A percentile compares a stretch with the other conserved stretches of the same genome.
Evolutionary conservation across 37 sponge, comb jelly and placozoan genomes (phyloP).

Genomic region (Lycopodina hypogea): DNA sequence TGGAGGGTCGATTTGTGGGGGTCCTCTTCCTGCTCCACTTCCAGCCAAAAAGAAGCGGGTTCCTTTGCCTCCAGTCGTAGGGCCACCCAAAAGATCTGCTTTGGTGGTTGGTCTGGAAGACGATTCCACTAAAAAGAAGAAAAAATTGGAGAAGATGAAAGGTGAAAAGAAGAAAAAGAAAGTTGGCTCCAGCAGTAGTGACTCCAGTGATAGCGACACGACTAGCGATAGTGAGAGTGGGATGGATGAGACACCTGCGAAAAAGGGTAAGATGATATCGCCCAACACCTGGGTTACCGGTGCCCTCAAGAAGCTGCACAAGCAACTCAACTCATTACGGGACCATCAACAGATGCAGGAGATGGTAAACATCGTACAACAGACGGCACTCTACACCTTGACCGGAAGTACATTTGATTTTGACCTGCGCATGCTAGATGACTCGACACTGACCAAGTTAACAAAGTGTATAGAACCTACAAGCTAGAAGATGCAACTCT

Average conservation of each 20-base stretch:
- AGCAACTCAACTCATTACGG: slow-evolving; percentile 76
- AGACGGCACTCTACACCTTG: slow-evolving; percentile 83
- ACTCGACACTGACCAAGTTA: slow-evolving; percentile 71
- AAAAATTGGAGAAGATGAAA: too few relatives aligned
- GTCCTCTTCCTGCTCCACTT: slow-evolving; percentile 12
- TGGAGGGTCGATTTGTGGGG: too few relatives aligned
- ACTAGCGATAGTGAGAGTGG: slow-evolving; percentile 64
- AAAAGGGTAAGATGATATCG: slow-evolving; percentile 39
- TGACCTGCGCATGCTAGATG: slow-evolving; percentile 87
- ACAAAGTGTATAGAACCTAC: slow-evolving; percentile 57
- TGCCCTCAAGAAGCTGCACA: slow-evolving; percentile 76
- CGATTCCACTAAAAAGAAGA: slow-evolving; percentile 53
- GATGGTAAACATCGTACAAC: slow-evolving; percentile 90
- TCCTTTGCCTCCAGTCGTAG: not conserved
- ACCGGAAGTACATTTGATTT: slow-evolving; percentile 88
- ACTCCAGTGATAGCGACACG: slow-evolving; percentile 46
- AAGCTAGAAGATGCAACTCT: too few relatives aligned
- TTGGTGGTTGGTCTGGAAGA: slow-evolving; percentile 21
- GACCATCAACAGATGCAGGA: too few relatives aligned
- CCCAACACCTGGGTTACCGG: slow-evolving; percentile 74
- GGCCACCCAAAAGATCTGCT: slow-evolving; percentile 37
- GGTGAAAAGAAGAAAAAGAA: too few relatives aligned
- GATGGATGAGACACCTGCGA: slow-evolving; percentile 31
- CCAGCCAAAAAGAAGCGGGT: slow-evolving; percentile 14
- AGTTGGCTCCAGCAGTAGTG: slow-evolving; percentile 35